Base-by-base conservation (phyloP, 2,888 invertebrate genomes). In the Gymnocheta viridis region DNA sequence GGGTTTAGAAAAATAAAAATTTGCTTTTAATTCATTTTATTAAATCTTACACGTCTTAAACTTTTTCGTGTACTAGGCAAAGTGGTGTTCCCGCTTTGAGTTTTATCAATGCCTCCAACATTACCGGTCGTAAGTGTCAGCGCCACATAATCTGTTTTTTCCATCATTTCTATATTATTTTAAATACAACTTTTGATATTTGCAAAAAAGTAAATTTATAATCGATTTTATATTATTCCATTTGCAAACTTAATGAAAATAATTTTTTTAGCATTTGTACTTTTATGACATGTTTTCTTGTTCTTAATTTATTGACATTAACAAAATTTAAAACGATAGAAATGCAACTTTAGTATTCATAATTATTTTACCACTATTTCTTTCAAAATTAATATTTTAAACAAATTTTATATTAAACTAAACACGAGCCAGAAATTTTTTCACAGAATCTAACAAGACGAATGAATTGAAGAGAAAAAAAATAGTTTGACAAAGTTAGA, bases 101-200 rank as follows among this genome's bases (percentile, higher is more conserved):
- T 67, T 32, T 88, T 89, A 51, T 88, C 88, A 58, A 32, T 64
- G 29, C 76, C 82, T 60, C 86, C 87, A 54, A 87, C 78, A 67
- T 87, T 86, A 73, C 66, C 85, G 38, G 86, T 85, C 35, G 91
- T 86, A 29, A 91, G 87, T 49, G 89, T 90, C 9, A 91, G 86
- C 17, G 91, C 88, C 85, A 91, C 87, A 86, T 91, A 91, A 86
- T 90, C 91, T 64, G 87, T 86, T 64, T 89, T 89, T 82, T 90
- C 88, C 88, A 91, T 89, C 27, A 47, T 84, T 58, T 56, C 47
- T 56, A n/a, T 12, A 17, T 35, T 27, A 1, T 17, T 35, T 38
- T 29, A 2, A 12, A n/a, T 0, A 32, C 1, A 51, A 24, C 2
- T 44, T 29, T 56, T 44, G 24, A 41, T 54, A 22, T 4, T n/a